phyloP scores from a whole-genome alignment of 2,797 vertebrate species.

The Lophius americanus region DNA sequence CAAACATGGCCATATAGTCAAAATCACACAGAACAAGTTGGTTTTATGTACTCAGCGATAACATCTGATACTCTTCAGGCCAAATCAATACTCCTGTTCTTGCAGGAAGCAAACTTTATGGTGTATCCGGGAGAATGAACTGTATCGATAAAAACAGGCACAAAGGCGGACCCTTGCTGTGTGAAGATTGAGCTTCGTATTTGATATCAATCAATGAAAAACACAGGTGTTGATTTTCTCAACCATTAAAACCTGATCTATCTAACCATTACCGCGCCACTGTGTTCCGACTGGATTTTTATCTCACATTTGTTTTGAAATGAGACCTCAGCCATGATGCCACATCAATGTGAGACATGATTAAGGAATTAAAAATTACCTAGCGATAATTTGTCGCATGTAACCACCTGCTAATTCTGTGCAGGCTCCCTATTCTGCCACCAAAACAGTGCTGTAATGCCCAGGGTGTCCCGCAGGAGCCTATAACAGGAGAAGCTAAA shows the following conservation, averaged over 20 bases:
- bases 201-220: constrained; percentile 39
- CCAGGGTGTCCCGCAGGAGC: too few species aligned
- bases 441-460: too few species aligned
- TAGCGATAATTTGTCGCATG: not conserved
- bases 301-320: not conserved
- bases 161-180: constrained; percentile 16
- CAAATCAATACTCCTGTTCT: constrained; percentile 15
- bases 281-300: not conserved
- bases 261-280: not conserved
- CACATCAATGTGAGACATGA: not conserved
- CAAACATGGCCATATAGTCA: not conserved
- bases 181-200: constrained; percentile 25
- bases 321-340: not conserved
- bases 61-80: constrained; percentile 10
- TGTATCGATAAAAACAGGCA: not conserved
- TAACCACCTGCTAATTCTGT: too few species aligned
- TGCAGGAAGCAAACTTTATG: constrained; percentile 12
- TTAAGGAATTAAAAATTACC: too few species aligned
- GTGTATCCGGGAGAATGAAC: constrained; percentile 11
- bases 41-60: constrained; percentile 10
- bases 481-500: not conserved
- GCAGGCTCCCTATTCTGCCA: too few species aligned
- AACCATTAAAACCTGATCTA: not conserved
- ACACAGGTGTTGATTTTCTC: constrained; percentile 21
- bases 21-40: constrained; percentile 15